Base-by-base conservation (phyloP, 2,113 vertebrate species). In the Paradisaea rubra region DNA sequence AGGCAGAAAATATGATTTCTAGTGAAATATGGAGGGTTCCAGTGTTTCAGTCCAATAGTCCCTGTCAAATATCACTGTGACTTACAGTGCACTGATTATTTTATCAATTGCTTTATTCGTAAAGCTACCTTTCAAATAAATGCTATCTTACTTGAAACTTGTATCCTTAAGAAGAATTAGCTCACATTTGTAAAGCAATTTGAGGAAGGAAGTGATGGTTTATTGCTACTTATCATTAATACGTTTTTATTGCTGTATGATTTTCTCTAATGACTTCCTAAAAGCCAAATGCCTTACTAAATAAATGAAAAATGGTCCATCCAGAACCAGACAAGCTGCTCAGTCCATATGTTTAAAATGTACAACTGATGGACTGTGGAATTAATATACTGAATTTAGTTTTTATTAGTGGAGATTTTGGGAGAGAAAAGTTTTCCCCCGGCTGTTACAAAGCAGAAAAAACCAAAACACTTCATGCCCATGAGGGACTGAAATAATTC, bases 241-340 rank as follows among this genome's bases (percentile, higher is more conserved):
- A 92, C 44, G 33, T 70, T 94, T 89, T 94, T 91, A 94, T 80
- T 90, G 71, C 47, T 82, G 18, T 80, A 65, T 90, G 24, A 59
- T 86, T 94, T 91, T 94, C 93, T 91, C 74, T 96, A 73, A 94
- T 59, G 64, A 73, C 47, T 93, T 54, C 68, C 39, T 91, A 52
- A 89, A 94, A 91, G 66, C 68, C 71, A 95, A 88, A 82, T 63
- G 12, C 8, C 71, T 92, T 91, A 85, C 49, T 89, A 66, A 82
- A 93, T 80, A 95, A 89, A 83, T 83, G 85, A 77, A 92, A 92
- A 95, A 73, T 0, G 1, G 45, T 59, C 71, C 54, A 86, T 73
- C 74, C 59, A 93, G 74, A 94, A 94, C 74, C 54, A 94, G 42
- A 57, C 78, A 87, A 95, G 81, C 74, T 96, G 89, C 78, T 93